Conservation (phyloP, 2,113 vertebrate genomes). For the Istiophorus platypterus region DNA sequence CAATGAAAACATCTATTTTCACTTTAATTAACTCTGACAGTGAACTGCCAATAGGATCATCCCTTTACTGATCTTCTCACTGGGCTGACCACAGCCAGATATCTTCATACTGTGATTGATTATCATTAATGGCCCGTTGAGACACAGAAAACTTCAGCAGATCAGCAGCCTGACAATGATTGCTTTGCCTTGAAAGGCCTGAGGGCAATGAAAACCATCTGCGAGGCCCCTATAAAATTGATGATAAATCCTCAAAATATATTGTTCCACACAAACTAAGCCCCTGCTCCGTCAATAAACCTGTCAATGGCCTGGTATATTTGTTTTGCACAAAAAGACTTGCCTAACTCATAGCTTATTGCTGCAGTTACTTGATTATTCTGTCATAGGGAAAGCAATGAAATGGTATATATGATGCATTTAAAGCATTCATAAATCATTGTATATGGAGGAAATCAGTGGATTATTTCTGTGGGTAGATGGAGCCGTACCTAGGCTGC, state of each 20-base stretch:
- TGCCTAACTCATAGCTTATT: neutral
- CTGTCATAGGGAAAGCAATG: neutral
- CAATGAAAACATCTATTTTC: conserved; percentile 16
- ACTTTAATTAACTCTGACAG: conserved; percentile 37
- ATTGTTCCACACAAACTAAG: conserved; percentile 3
- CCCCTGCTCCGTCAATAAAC: conserved; percentile 1
- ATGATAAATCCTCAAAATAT: conserved; percentile 6
- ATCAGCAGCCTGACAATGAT: conserved; percentile 14
- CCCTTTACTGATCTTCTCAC: conserved; percentile 17
- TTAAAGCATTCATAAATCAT: no score
- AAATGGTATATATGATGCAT: neutral
- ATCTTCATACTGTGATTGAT: conserved; percentile 33
- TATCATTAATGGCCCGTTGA: conserved; percentile 28
- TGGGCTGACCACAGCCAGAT: neutral
- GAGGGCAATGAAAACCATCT: conserved; percentile 6
- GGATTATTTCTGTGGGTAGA: no score
- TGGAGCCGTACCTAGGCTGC: no score
- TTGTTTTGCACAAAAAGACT: neutral
- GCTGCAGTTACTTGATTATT: neutral
- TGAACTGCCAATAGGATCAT: conserved; percentile 39
- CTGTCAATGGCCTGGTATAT: conserved; percentile 6
- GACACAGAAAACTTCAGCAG: conserved; percentile 1
- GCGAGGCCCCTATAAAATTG: conserved; percentile 8
- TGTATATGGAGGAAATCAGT: no score
- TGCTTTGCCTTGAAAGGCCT: conserved; percentile 6